Evolutionary conservation across 1,140 invertebrate species (phyloP).

Genomic region (Melanaphis sacchari): DNA sequence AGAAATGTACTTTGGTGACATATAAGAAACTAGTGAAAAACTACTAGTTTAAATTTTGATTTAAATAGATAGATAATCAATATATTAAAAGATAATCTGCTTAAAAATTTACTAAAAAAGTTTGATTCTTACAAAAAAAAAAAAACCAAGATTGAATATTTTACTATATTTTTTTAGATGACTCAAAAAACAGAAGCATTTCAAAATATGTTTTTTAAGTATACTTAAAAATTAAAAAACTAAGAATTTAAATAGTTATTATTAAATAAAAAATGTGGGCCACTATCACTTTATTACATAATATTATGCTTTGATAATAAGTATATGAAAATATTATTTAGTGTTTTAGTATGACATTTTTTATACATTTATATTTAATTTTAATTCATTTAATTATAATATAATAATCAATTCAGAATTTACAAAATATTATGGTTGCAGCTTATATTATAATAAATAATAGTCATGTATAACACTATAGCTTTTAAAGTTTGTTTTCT

Average conservation of each 20-base stretch:
- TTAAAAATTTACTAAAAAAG: background rate
- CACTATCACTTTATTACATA: background rate
- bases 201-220: background rate
- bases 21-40: background rate
- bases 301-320: background rate
- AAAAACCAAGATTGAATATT: no score
- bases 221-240: background rate
- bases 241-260: background rate
- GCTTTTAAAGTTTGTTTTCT: no score
- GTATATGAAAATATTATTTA: background rate
- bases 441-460: no score
- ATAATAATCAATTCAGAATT: background rate
- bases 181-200: rapidly evolving
- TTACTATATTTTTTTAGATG: background rate
- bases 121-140: background rate
- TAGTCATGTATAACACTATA: no score
- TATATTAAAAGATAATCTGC: background rate
- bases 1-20: background rate
- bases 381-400: background rate
- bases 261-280: background rate
- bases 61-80: background rate
- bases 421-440: no score
- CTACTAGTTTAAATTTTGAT: background rate
- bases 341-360: background rate
- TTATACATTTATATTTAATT: background rate